Percentiles rank a stretch among this genome's conserved stretches.
Conservation (phyloP, 2,888 invertebrate species). For the Eudasyphora cyanicolor region DNA sequence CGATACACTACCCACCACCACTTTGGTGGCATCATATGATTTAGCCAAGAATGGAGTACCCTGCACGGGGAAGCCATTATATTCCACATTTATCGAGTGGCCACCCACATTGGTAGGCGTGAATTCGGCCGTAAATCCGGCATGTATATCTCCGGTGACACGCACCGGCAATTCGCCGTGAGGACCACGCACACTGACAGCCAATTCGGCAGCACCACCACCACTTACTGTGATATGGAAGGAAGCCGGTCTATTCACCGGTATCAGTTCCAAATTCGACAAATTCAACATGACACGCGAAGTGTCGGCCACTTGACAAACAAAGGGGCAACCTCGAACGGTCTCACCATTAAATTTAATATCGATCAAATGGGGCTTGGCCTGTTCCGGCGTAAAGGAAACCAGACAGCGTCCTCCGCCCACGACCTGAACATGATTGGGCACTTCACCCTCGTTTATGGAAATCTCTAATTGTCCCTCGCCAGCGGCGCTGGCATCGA, state of each 20-base stretch:
- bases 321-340: constrained; percentile 93
- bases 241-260: constrained; percentile 89
- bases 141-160: constrained; percentile 92
- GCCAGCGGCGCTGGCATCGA: constrained; percentile 98
- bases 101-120: constrained; percentile 96
- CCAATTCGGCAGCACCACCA: constrained; percentile 89
- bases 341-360: constrained; percentile 98
- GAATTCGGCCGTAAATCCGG: constrained; percentile 94
- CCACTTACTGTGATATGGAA: constrained; percentile 89
- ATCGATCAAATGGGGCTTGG: constrained; percentile 95
- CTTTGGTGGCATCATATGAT: constrained; percentile 95
- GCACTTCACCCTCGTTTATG: constrained; percentile 99
- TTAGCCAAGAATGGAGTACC: constrained; percentile 95
- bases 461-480: constrained; percentile 99
- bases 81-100: constrained; percentile 93
- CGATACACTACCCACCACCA: constrained; percentile 89
- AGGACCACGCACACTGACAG: constrained; percentile 94
- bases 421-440: constrained; percentile 98
- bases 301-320: constrained; percentile 91
- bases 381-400: constrained; percentile 95
- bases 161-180: constrained; percentile 92
- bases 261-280: constrained; percentile 89
- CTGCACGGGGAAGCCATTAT: constrained; percentile 92
- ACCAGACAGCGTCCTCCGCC: constrained; percentile 97
- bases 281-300: constrained; percentile 88